Conservation (phyloP, 1,140 invertebrate species). For the Drosophila melanica region DNA sequence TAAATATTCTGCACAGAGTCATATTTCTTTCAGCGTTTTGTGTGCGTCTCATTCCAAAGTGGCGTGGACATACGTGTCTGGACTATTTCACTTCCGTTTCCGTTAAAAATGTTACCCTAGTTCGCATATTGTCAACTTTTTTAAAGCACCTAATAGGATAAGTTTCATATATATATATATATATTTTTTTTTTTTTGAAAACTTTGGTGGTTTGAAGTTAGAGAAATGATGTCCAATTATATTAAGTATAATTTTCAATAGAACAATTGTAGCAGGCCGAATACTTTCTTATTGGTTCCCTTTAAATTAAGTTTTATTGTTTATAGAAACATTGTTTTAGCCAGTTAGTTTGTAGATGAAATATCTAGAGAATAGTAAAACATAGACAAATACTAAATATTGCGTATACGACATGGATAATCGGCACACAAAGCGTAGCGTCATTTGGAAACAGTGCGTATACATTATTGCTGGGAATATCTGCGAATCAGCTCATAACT, state of each 20-base stretch:
- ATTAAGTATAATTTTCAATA: too few relatives aligned
- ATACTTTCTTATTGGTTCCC: too few relatives aligned
- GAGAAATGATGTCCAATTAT: too few relatives aligned
- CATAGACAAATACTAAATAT: neutral
- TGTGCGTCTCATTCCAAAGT: conserved; percentile 70
- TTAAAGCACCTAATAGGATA: conserved; percentile 15
- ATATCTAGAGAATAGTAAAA: too few relatives aligned
- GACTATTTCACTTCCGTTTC: conserved; percentile 76
- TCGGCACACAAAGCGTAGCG: neutral
- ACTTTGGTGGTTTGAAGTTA: neutral
- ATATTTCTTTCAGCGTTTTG: conserved; percentile 78
- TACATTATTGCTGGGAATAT: neutral
- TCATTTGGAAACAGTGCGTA: neutral
- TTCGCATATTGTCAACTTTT: conserved; percentile 6
- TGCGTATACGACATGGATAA: conserved; percentile 7
- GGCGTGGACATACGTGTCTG: conserved; percentile 79
- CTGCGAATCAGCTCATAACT: conserved; percentile 53
- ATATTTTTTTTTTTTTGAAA: too few relatives aligned
- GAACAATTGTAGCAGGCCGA: too few relatives aligned
- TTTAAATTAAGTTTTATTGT: conserved; percentile 14
- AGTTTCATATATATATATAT: too few relatives aligned
- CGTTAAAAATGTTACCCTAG: conserved; percentile 17
- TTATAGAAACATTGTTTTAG: neutral
- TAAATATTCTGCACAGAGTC: conserved; percentile 72
- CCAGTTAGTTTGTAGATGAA: too few relatives aligned